Percentiles rank a stretch among this genome's conserved stretches.
Evolutionary conservation across 2,888 invertebrate genomes (phyloP).

Genomic region (Phragmatobia fuliginosa): DNA sequence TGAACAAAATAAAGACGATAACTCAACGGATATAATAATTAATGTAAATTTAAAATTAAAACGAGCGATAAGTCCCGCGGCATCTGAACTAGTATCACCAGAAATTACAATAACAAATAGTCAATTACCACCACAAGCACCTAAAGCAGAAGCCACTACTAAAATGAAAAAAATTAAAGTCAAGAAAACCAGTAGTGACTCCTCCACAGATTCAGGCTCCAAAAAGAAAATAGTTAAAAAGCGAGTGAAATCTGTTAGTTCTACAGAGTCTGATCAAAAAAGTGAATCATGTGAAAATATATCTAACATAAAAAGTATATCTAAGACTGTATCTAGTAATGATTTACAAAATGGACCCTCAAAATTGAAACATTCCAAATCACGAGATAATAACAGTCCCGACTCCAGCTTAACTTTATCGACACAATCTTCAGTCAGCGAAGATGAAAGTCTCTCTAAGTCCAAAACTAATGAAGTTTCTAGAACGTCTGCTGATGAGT

Average conservation of each 20-base stretch:
- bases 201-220: constrained; percentile 70
- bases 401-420: constrained; percentile 84
- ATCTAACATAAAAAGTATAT: constrained; percentile 59
- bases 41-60: constrained; percentile 82
- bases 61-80: constrained; percentile 70
- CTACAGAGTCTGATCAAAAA: constrained; percentile 76
- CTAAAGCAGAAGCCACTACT: constrained; percentile 72
- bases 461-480: constrained; percentile 72
- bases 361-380: constrained; percentile 76
- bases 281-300: constrained; percentile 67
- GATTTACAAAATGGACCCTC: constrained; percentile 66
- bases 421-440: constrained; percentile 82
- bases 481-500: constrained; percentile 87
- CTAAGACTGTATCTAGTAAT: constrained; percentile 62
- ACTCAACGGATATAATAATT: constrained; percentile 78
- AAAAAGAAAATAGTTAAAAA: constrained; percentile 79
- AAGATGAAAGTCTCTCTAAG: constrained; percentile 75
- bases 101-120: constrained; percentile 79
- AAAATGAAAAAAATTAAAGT: constrained; percentile 77
- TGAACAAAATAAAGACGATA: constrained; percentile 75
- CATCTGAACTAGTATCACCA: constrained; percentile 72
- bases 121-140: constrained; percentile 82
- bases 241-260: constrained; percentile 79
- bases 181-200: constrained; percentile 76
- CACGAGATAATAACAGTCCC: constrained; percentile 78